Evolutionary conservation across 1,140 invertebrate genomes (phyloP).

Genomic region (Lanistes nyassanus): DNA sequence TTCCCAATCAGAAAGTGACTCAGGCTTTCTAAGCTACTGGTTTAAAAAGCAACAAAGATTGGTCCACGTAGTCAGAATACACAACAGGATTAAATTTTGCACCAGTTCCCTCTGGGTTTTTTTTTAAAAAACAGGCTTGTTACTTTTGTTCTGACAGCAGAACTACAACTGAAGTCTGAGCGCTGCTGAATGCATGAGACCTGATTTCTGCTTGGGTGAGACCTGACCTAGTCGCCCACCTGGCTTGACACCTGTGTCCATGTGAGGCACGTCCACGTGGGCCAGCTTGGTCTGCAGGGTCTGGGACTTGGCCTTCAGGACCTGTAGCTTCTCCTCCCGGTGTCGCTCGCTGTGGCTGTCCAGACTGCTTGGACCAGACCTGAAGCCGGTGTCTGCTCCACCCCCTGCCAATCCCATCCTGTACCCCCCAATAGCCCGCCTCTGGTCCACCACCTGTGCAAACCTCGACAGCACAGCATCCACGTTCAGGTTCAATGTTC

Average conservation of each 20-base stretch:
- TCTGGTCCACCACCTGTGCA: conserved; percentile 40
- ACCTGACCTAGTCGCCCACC: conserved; percentile 24
- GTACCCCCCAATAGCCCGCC: conserved; percentile 16
- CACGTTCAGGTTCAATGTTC: conserved; percentile 44
- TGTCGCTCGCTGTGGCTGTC: conserved; percentile 27
- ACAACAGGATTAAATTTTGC: too few species aligned
- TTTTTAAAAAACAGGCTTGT: too few species aligned
- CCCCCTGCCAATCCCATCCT: conserved; percentile 23
- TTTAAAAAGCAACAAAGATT: not conserved
- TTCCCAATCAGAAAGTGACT: not conserved
- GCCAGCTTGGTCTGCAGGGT: conserved; percentile 53
- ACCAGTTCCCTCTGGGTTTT: too few species aligned
- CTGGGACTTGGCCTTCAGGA: conserved; percentile 52
- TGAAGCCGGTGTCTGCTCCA: conserved; percentile 4
- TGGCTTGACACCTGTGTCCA: conserved; percentile 30
- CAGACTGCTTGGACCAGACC: conserved; percentile 10
- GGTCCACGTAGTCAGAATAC: too few species aligned
- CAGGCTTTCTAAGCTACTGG: not conserved
- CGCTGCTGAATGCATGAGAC: too few species aligned
- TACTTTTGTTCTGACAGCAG: too few species aligned
- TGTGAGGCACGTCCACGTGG: not conserved
- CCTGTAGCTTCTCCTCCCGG: conserved; percentile 53
- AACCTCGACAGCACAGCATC: conserved; percentile 49
- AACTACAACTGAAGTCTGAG: too few species aligned
- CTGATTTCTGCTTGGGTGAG: not conserved